Evolutionary conservation across 2,888 invertebrate species (phyloP), one percentile per base, ranked within the genome.

Genomic region (Sussaba pulchella): DNA sequence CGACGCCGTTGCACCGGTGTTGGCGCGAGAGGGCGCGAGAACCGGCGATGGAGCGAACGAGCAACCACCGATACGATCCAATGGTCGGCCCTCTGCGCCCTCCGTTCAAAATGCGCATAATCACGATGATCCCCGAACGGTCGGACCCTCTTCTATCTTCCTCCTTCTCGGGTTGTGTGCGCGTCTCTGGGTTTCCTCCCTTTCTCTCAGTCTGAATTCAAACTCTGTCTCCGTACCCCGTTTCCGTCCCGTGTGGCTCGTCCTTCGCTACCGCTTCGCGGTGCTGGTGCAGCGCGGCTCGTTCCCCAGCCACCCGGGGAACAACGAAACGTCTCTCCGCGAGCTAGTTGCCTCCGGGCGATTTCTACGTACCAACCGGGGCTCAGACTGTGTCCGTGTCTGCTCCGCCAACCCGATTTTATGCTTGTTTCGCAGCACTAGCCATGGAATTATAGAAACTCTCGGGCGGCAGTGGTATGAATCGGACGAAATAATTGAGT

Each of bases 91-190:
- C 67, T 47, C 45, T 9, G 21, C 47, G 61, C 26, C 50, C 67
- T 59, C 47, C 66, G 73, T 66, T 76, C 72, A 82, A 78, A 78
- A 82, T 82, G 78, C 78, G 78, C 78, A 82, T 82, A 82, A 82
- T 82, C 81, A 78, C 59, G 71, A 71, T 75, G 78, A 78, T 78
- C 66, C 74, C 67, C 66, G 73, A 75, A 78, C 64, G 74, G 47
- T 61, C 17, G 59, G 41, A n/a, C 61, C 12, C 26, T 43, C 31
- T 12, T 52, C 31, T 54, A 36, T 43, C 61, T 43, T 36, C 45
- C 54, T 47, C 69, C 66, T 43, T 69, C n/a, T 69, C 63, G 31
- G 31, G 31, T 31, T 31, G 31, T n/a, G n/a, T n/a, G n/a, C n/a
- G n/a, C n/a, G 31, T 19, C 19, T 1, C 54, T 5, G 10, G 26